These are phyloP conservation scores for Pedetes capensis DNA, from an alignment of 2,113 vertebrate species.

Conservation along the genomic window DNA sequence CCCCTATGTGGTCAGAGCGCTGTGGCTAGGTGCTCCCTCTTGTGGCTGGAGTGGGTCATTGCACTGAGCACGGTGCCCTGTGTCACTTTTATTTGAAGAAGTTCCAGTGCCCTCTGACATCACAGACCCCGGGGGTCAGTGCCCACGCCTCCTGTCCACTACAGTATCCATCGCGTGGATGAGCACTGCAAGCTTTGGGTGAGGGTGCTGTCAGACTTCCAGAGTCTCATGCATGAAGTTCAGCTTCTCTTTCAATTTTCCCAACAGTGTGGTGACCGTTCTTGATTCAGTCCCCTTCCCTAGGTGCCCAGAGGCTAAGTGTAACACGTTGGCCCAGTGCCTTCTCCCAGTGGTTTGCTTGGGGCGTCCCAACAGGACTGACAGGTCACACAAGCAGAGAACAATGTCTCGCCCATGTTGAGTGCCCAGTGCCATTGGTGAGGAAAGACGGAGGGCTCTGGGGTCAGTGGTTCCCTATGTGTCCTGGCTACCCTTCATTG, in stretches of 20 bases:
- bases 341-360: background rate
- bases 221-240: background rate
- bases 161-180: background rate
- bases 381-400: background rate
- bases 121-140: background rate
- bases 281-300: background rate
- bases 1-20: background rate
- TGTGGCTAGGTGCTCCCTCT: background rate
- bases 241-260: background rate
- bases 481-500: background rate
- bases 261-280: background rate
- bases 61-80: background rate
- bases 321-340: accelerated
- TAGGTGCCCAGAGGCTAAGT: accelerated
- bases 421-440: background rate
- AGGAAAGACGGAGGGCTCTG: background rate
- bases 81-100: background rate
- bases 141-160: background rate
- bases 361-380: background rate
- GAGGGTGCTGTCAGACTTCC: background rate
- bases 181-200: background rate
- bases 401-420: accelerated
- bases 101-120: background rate
- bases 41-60: background rate
- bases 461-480: background rate